These are phyloP conservation scores for Isurus oxyrinchus DNA, from an alignment of 2,113 vertebrate species.

Conservation along the genomic window DNA sequence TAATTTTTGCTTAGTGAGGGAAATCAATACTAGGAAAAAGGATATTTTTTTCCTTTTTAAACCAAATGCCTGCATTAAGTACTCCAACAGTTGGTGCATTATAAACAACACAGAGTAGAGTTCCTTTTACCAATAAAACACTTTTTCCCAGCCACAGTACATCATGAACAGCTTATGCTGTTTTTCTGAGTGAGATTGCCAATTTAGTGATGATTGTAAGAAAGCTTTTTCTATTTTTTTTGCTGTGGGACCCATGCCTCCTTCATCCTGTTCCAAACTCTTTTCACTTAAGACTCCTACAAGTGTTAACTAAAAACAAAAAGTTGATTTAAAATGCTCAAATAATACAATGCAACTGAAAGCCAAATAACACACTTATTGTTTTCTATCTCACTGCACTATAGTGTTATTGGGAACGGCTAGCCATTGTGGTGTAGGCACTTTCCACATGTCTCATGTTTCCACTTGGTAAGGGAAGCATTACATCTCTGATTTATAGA, in stretches of 20 bases:
- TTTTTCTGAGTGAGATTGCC: neutral
- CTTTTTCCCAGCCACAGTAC: neutral
- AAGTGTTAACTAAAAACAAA: slow-evolving; percentile 2
- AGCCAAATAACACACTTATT: neutral
- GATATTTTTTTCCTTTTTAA: neutral
- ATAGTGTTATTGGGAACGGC: neutral
- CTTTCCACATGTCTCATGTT: neutral
- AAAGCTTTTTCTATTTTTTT: neutral
- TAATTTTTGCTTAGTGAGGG: neutral
- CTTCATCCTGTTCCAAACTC: neutral
- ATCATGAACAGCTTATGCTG: neutral
- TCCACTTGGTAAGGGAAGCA: neutral
- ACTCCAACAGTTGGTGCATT: neutral
- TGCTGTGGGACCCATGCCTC: neutral
- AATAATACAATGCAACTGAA: neutral
- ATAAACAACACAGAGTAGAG: neutral
- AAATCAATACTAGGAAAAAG: neutral
- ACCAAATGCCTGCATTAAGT: neutral
- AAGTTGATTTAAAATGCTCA: neutral
- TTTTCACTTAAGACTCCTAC: neutral
- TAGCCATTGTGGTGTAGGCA: neutral
- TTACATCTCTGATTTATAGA: neutral
- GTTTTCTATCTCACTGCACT: neutral
- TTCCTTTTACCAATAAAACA: neutral
- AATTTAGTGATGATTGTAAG: neutral